Evolutionary conservation across 1,140 invertebrate species (phyloP), one percentile per base, ranked within the genome.

Genomic region (Heliconius eleuchia): DNA sequence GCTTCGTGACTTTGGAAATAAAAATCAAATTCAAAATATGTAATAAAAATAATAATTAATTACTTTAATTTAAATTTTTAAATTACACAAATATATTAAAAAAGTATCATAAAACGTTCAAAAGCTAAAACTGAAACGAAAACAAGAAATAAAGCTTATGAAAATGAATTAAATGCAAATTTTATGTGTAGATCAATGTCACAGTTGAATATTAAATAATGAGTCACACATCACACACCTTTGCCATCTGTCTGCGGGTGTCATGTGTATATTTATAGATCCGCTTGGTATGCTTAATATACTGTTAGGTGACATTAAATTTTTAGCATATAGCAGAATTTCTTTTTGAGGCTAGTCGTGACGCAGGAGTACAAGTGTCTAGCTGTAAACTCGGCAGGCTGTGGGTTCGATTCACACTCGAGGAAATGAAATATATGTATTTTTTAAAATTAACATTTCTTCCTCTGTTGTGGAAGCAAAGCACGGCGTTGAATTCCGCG

Each of bases 1-100:
- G 97, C 97, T 84, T 99, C 99, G 88, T 97, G 97, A 92, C 98
- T 99, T 23, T 72, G 37, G 8, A 57, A 19, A 16, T 37, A n/a
- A 37, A 37, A n/a, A 72, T n/a, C 3, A 39, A 19, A 3, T 37
- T 37, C 0, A 39, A 71, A 39, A n/a, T 37, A 57, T 57, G 11
- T 11, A 23, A 57, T 11, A 9, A 57, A 23, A 57, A 23, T 57
- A 57, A 8, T 23, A n/a, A 23, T 23, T 23, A 23, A 23, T 23
- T 23, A 23, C 23, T 23, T 23, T 23, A 23, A 23, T 23, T 23
- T 0, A 23, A 23, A 23, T 23, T 57, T 30, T 27, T 66, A 23
- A 23, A 2, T 66, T 11, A 66, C 23, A 66, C 3, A 66, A 16
- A 66, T 27, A 30, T 66, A n/a, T 66, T 18, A 27, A 27, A 66